Percentiles rank a stretch among this genome's conserved stretches.
phyloP scores from a whole-genome alignment of 2,888 invertebrate species.

The Arenicola marina region DNA sequence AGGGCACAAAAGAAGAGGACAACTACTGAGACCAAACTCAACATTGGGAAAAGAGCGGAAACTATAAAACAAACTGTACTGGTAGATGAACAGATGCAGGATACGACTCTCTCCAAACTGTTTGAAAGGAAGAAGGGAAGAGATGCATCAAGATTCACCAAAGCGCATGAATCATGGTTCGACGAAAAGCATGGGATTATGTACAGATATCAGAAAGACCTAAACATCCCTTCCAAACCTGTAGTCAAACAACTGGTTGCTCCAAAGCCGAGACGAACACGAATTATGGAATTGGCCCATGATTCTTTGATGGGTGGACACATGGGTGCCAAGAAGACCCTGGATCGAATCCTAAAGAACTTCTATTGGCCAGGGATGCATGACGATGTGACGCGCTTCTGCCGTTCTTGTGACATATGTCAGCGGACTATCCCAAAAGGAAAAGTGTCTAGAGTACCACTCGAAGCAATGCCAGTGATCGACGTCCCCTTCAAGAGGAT shows the following conservation, averaged over 20 bases:
- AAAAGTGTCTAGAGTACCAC: constrained; percentile 1
- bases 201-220: no score
- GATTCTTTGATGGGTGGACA: background rate
- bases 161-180: no score
- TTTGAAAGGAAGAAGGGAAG: no score
- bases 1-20: no score
- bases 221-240: no score
- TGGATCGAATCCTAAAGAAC: background rate
- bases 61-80: no score
- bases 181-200: no score
- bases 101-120: no score
- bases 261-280: background rate
- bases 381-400: background rate
- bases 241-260: constrained; percentile 3
- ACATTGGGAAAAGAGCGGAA: no score
- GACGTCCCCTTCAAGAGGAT: constrained; percentile 10
- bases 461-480: constrained; percentile 11
- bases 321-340: constrained; percentile 2
- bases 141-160: no score
- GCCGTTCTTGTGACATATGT: constrained; percentile 13
- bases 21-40: no score
- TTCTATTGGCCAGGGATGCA: constrained; percentile 5
- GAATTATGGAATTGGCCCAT: constrained; percentile 3
- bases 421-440: constrained; percentile 9
- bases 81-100: no score